Evolutionary conservation across 2,797 vertebrate species (phyloP), one percentile per base, ranked within the genome.

Genomic region (Girardinus metallicus): DNA sequence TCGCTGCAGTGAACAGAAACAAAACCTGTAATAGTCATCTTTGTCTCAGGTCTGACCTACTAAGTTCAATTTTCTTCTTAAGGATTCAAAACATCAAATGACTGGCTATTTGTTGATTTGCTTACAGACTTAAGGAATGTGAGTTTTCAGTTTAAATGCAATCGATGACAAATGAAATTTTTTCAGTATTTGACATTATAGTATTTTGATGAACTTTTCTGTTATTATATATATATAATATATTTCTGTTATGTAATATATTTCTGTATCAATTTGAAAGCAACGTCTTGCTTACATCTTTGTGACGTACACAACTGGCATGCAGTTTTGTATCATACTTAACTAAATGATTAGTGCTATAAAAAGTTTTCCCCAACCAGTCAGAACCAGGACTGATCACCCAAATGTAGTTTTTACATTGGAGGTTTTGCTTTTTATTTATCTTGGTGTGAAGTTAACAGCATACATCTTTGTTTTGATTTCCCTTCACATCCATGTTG

Each of bases 21-120:
- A 78, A 86, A n/a, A 81, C 83, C 82, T 72, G 5, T 79, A 43
- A 78, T 13, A 5, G 60, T 62, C 23, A 2, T 2, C 10, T 21
- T 66, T 13, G 8, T 66, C 36, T 66, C 64, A 66, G 64, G 34
- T 39, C 36, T 39, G 7, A 21, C 29, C 31, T 34, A 7, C 29
- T 23, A 23, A 66, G 18, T 68, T 1, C 41, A 9, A 68, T 68
- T 68, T 39, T 23, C 18, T 39, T 68, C 64, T 41, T 26, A 41
- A 39, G 64, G 64, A 68, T 8, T 39, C 36, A 18, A 3, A 18
- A 36, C 60, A 21, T 21, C 60, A 36, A 34, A 64, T 34, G 16
- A 21, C 62, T 23, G 5, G 1, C 8, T 66, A 10, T 36, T 66
- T 66, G 57, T 66, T 39, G 34, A 66, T 9, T 39, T 23, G 8